Base-by-base conservation (phyloP, 2,888 invertebrate species). In the Pterostichus niger region DNA sequence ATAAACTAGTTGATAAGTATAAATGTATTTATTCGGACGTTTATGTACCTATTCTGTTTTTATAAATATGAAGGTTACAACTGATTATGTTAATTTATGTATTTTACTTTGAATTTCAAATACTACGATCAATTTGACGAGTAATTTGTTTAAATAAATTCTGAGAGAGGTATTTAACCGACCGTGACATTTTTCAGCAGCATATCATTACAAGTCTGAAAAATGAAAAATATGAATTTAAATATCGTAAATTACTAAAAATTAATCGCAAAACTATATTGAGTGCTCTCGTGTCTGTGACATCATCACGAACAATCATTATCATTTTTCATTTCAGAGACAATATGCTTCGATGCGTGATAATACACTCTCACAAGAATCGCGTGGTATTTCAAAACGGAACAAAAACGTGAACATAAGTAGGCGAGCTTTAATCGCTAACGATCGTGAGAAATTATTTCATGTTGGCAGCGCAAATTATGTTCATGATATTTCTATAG, bases 71-170 rank as follows among this genome's bases (percentile, higher is more conserved):
- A 79, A 64, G 64, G 79, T 79, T 79, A 79, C 79, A 49, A 79
- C 64, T 79, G 64, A 79, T 79, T 81, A 81, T 81, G 81, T 73
- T 54, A 81, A 81, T 73, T 81, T 81, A 81, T 81, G 81, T 81
- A 81, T 56, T 81, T 81, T 81, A 81, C 73, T 35, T 81, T 81
- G 73, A 81, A 73, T 44, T 81, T 81, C 46, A 73, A 81, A 73
- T 73, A 56, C 54, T 81, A 81, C 81, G 73, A 56, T 68, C 44
- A 73, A 44, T 40, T 81, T 54, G 73, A 56, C 73, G 71, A 44
- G 68, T 80, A 71, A 80, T 80, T 80, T 80, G 80, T 80, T 80
- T 68, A 80, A 80, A 64, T 64, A 33, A 68, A 80, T 64, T 80
- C 64, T 61, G 7, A 79, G 61, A 79, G 61, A 79, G 78, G 80